phyloP scores from a whole-genome alignment of 2,888 invertebrate genomes.

The Ochropleura leucogaster region DNA sequence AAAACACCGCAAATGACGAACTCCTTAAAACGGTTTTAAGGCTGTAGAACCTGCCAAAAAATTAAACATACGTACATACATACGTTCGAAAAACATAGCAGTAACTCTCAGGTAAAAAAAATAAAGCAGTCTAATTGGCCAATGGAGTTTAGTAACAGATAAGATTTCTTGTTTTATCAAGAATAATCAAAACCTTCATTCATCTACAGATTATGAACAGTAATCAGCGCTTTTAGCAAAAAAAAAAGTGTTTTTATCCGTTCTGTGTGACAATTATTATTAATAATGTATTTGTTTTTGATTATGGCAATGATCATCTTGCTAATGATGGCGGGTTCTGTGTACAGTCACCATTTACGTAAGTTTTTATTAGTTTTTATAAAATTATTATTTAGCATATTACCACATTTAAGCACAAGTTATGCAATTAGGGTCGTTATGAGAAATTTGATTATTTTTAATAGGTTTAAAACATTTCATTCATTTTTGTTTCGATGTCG shows the following conservation, averaged over 20 bases:
- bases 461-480: background rate
- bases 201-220: background rate
- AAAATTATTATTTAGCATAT: background rate
- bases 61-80: too few relatives aligned
- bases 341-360: slow-evolving; percentile 20
- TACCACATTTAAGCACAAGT: too few relatives aligned
- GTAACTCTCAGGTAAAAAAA: background rate
- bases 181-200: background rate
- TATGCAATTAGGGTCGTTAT: too few relatives aligned
- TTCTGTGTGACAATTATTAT: background rate
- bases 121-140: background rate
- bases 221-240: background rate
- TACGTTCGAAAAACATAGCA: too few relatives aligned
- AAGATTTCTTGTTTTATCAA: slow-evolving; percentile 18
- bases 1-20: too few relatives aligned
- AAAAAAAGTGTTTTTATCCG: background rate
- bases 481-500: background rate
- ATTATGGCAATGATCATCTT: slow-evolving; percentile 1
- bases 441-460: background rate
- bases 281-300: slow-evolving; percentile 30
- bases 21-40: too few relatives aligned
- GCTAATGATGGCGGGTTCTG: slow-evolving; percentile 2
- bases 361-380: slow-evolving; percentile 11
- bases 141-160: slow-evolving; percentile 10
- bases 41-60: too few relatives aligned